Evolutionary conservation across 2,888 invertebrate genomes (phyloP).

Genomic region (Tipula unca): DNA sequence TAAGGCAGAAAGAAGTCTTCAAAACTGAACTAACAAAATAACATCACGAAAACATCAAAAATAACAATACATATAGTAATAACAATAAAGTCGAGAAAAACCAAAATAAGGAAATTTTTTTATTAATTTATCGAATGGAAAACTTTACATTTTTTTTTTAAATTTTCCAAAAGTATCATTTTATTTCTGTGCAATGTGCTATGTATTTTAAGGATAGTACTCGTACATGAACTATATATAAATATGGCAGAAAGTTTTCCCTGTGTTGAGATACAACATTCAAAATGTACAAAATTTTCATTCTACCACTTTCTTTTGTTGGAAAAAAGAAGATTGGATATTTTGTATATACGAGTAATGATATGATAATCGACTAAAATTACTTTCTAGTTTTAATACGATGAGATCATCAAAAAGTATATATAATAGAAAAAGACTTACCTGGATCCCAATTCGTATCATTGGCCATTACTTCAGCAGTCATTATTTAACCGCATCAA

Average conservation of each 20-base stretch:
- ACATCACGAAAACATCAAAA: not conserved
- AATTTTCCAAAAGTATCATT: not conserved
- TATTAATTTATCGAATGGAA: not conserved
- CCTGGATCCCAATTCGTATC: constrained; percentile 43
- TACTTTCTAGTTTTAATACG: no score
- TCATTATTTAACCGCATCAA: constrained; percentile 32
- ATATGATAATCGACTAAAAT: no score
- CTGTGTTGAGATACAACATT: not conserved
- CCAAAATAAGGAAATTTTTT: not conserved
- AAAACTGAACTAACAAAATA: not conserved
- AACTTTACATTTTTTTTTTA: not conserved
- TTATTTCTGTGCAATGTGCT: not conserved
- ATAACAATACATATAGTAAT: not conserved
- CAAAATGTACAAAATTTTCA: no score
- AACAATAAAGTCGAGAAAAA: not conserved
- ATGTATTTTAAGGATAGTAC: not conserved
- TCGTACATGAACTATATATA: no score
- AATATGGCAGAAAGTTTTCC: not conserved
- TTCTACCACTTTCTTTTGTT: no score
- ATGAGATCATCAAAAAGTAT: not conserved
- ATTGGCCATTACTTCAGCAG: constrained; percentile 42
- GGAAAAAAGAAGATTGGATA: no score
- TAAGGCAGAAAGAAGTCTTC: not conserved
- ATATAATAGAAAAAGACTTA: constrained; percentile 27
- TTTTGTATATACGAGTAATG: no score